phyloP scores from a whole-genome alignment of 1,140 invertebrate species.

The Rhopalosiphum padi region DNA sequence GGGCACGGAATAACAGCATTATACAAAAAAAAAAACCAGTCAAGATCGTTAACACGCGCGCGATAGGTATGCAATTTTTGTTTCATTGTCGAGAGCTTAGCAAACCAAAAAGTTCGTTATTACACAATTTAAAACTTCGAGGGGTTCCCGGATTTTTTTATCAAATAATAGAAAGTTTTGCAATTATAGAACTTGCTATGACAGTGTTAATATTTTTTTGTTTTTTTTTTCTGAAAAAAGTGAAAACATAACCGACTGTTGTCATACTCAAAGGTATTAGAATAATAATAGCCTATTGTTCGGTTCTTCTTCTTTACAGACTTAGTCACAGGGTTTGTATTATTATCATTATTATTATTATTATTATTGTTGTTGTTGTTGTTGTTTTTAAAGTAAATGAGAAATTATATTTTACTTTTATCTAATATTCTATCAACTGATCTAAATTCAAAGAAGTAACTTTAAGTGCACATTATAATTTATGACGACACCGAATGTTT shows the following conservation, averaged over 20 bases:
- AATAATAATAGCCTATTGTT: background rate
- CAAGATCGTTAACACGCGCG: background rate
- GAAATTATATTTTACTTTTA: background rate
- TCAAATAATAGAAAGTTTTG: slow-evolving; percentile 34
- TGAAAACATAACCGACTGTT: slow-evolving; percentile 5
- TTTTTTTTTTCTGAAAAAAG: background rate
- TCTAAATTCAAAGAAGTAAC: background rate
- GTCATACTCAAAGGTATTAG: background rate
- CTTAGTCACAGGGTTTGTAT: background rate
- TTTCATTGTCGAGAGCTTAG: background rate
- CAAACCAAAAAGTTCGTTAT: background rate
- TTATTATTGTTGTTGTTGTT: too few species aligned
- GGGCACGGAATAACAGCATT: background rate
- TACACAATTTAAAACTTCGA: slow-evolving; percentile 6
- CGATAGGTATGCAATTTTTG: slow-evolving; percentile 10
- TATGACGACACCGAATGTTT: background rate
- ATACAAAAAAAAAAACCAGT: background rate
- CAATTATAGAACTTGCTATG: slow-evolving; percentile 24
- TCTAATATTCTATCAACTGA: background rate
- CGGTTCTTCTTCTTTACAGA: background rate
- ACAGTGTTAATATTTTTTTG: slow-evolving; percentile 6
- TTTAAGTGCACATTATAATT: background rate
- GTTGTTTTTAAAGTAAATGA: background rate
- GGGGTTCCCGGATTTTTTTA: background rate
- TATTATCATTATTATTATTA: background rate